Evolutionary conservation across 2,888 invertebrate species (phyloP), one percentile per base, ranked within the genome.

Genomic region (Notodonta ziczac): DNA sequence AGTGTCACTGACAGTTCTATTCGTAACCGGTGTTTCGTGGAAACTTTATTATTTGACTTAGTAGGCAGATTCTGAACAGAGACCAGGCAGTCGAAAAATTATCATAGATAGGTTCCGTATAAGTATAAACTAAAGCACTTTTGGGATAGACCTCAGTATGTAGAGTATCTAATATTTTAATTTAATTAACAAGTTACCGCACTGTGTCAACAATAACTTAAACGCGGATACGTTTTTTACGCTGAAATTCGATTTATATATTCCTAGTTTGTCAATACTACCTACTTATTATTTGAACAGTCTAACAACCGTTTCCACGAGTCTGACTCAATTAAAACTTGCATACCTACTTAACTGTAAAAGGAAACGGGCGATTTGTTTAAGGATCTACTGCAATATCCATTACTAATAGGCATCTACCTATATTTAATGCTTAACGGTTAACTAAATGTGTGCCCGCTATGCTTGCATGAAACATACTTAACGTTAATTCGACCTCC

Each of bases 311-410:
- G 46, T 46, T n/a, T 46, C 46, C n/a, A 46, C 46, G 46, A 46
- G 46, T 13, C 46, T n/a, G 46, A 46, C 46, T 46, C 46, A 46
- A 46, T 46, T 46, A 46, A 46, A 46, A 46, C 46, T 24, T 46
- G 46, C 46, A 46, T 46, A 46, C n/a, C 46, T 46, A 46, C 46
- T n/a, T 44, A 46, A 46, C 46, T 46, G 46, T 46, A 46, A 65
- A 69, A 65, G 76, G 76, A 74, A 74, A 63, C 61, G 8, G 48
- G 39, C 59, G 67, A 76, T 76, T 46, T 46, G 46, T 46, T 46
- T 44, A 44, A 44, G 44, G 44, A 44, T 44, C 24, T 44, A 9
- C 12, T 46, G 46, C 46, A n/a, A 13, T 46, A 4, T 46, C 35
- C 1, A 7, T 35, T 35, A 35, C 35, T 35, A 24, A 24, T 2